Evolutionary conservation across 2,888 invertebrate genomes (phyloP), one percentile per base, ranked within the genome.

Genomic region (Metallyticus violacea): DNA sequence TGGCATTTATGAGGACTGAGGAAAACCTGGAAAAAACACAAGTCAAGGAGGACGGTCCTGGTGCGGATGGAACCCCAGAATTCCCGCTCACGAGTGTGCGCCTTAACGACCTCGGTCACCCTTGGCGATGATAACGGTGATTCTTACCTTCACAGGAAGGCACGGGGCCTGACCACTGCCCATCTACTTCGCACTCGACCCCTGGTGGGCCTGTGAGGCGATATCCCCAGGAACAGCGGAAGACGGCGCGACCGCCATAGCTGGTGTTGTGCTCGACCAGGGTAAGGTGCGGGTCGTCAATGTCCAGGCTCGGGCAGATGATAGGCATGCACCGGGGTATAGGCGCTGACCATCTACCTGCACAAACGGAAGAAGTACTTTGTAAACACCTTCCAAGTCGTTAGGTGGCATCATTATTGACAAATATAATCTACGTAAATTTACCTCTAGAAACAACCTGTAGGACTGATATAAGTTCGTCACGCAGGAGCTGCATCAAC

Each of bases 181-280:
- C 97, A 91, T 95, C 95, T 85, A 95, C 93, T 90, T 96, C 95
- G 91, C 97, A 97, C 91, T 96, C 96, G 88, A 97, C 93, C 76
- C 95, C 96, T 7, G 96, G 96, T 81, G 95, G 93, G 15, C 97
- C 97, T 85, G 94, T 93, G 85, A 97, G 93, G 88, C 95, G 93
- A 91, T 97, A 96, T 86, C 97, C 97, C 95, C 96, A 97, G 88
- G 96, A 94, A 91, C 97, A 97, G 88, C 95, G 94, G 92, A 97
- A 97, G 89, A 96, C 94, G 22, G 96, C 96, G 85, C 95, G 94
- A 7, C 97, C 97, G 85, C 97, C 97, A 90, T 95, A 96, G 89
- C 96, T 96, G 88, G 96, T 95, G 92, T 97, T 97, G 91, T 96
- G 94, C 90, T 97, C 96, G 88, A 96, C 93, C 88, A 97, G 92